phyloP scores from a whole-genome alignment of 1,140 invertebrate genomes.

The Saxidomus purpurata region DNA sequence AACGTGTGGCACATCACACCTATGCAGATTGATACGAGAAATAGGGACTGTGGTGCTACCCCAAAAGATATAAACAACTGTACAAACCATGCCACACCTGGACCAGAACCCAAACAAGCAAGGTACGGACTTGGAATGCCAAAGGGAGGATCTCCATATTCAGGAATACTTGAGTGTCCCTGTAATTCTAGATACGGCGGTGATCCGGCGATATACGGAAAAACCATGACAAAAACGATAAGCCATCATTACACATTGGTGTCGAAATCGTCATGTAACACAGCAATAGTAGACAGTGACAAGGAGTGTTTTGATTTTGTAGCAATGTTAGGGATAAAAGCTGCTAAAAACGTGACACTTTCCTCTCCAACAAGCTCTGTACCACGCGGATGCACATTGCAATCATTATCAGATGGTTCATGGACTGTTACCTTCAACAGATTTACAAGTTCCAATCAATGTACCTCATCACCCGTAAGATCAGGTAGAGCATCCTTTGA shows the following conservation, averaged over 20 bases:
- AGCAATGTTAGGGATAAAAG: constrained; percentile 39
- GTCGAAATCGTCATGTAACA: constrained; percentile 33
- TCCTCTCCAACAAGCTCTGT: not conserved
- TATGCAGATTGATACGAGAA: constrained; percentile 71
- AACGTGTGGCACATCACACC: constrained; percentile 70
- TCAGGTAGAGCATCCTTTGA: constrained; percentile 31
- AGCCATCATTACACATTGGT: constrained; percentile 55
- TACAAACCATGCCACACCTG: constrained; percentile 37
- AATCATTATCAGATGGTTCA: constrained; percentile 5
- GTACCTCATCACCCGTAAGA: constrained; percentile 40
- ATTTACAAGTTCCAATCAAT: constrained; percentile 51
- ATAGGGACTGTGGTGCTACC: constrained; percentile 67
- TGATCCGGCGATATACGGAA: constrained; percentile 64
- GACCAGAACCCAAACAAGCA: constrained; percentile 64
- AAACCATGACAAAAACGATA: constrained; percentile 53
- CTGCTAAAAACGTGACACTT: constrained; percentile 50
- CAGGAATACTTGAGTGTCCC: constrained; percentile 69
- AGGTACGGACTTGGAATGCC: constrained; percentile 68
- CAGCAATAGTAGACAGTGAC: not conserved
- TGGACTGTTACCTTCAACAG: constrained; percentile 50
- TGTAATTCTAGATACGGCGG: constrained; percentile 68
- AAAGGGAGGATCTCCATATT: constrained; percentile 53
- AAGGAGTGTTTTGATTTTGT: constrained; percentile 54
- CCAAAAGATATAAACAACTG: constrained; percentile 66
- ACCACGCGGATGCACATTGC: constrained; percentile 55